Conservation (phyloP, 2,888 invertebrate species). For the Osmoderma eremita region DNA sequence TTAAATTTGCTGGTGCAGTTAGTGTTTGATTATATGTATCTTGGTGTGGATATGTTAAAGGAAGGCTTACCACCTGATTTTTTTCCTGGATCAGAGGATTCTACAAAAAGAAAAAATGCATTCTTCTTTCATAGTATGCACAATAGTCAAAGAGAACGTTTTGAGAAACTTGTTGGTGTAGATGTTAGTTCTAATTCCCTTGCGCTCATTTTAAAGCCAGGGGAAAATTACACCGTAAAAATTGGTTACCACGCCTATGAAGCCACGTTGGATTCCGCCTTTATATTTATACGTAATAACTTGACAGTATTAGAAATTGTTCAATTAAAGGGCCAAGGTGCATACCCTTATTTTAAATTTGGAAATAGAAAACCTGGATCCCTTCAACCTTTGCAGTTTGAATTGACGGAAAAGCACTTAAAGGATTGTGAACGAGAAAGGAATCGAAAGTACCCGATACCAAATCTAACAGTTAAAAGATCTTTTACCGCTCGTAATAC, state of each 20-base stretch:
- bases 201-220: slow-evolving; percentile 70
- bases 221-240: slow-evolving; percentile 65
- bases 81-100: slow-evolving; percentile 49
- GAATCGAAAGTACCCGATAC: slow-evolving; percentile 63
- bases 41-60: slow-evolving; percentile 68
- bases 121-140: slow-evolving; percentile 36
- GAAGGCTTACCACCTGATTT: slow-evolving; percentile 65
- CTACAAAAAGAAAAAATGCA: slow-evolving; percentile 38
- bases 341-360: slow-evolving; percentile 86
- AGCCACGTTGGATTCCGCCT: slow-evolving; percentile 64
- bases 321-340: slow-evolving; percentile 84
- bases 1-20: slow-evolving; percentile 78
- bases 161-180: slow-evolving; percentile 50
- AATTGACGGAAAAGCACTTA: slow-evolving; percentile 72
- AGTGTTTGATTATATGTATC: slow-evolving; percentile 76
- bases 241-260: slow-evolving; percentile 65
- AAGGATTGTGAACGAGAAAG: slow-evolving; percentile 66
- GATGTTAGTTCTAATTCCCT: slow-evolving; percentile 65
- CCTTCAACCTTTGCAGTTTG: slow-evolving; percentile 80
- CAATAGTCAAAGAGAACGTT: slow-evolving; percentile 33
- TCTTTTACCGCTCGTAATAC: slow-evolving; percentile 88
- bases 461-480: slow-evolving; percentile 79
- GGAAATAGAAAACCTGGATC: slow-evolving; percentile 88
- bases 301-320: slow-evolving; percentile 90
- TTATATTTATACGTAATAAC: slow-evolving; percentile 83